Base-by-base conservation (phyloP, 1,140 invertebrate genomes). In the Papilio helenus region DNA sequence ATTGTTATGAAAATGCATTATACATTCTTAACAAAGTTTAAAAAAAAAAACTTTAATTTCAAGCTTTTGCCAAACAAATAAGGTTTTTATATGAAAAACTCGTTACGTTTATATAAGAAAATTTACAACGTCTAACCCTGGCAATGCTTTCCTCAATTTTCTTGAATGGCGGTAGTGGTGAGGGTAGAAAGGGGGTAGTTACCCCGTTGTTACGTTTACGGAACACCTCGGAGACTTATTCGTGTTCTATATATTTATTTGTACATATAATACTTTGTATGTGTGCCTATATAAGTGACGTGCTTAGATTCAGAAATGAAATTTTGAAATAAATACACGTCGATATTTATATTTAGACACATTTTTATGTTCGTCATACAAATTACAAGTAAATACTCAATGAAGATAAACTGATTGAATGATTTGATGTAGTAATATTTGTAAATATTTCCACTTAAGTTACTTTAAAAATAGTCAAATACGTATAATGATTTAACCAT, bases 201-300 rank as follows among this genome's bases (percentile, higher is more conserved):
- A 26, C 23, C 44, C 46, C 49, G 74, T 74, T 74, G 72, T 74
- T 74, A 74, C 79, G 71, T 81, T 79, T 77, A 79, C 72, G 71
- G 58, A 80, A 73, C 77, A 82, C 82, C 83, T 81, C 79, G 74
- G 83, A 83, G 83, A 80, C 81, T 80, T 61, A 42, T 76, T 76
- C 49, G 10, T 74, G 8, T n/a, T 34, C 16, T 77, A 61, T 61
- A 61, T 77, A 61, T 61, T 68, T 68, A 42, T 42, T 46, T 58
- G 16, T 34, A 58, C 34, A 49, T 42, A 61, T 61, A 76, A 61
- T 61, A 29, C 18, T 76, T 42, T 61, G 8, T 61, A 77, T 61
- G 34, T 65, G 3, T 46, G 42, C 68, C 3, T 46, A 29, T 49
- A 8, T 72, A 72, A 72, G 16, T 5, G 44, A 72, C 42, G 71